These are phyloP conservation scores for Chironomus riparius DNA, from an alignment of 2,888 invertebrate genomes.

Conservation along the genomic window DNA sequence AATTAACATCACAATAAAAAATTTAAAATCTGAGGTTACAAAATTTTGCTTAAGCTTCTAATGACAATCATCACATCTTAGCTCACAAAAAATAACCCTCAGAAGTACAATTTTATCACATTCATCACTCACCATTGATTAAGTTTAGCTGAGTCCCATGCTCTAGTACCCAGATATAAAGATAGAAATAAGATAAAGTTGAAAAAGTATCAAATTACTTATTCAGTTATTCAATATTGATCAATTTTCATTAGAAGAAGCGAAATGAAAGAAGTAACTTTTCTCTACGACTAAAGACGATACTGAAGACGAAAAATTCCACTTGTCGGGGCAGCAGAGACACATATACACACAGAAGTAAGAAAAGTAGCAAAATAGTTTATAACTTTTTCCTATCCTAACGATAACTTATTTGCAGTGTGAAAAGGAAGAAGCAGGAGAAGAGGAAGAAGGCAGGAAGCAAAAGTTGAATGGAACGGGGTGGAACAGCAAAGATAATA, in stretches of 20 bases:
- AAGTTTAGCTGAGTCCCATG: too few relatives aligned
- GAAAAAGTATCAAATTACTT: constrained; percentile 23
- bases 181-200: background rate
- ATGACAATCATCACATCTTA: too few relatives aligned
- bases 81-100: too few relatives aligned
- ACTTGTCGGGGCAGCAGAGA: background rate
- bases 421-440: too few relatives aligned
- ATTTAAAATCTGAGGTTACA: too few relatives aligned
- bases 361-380: constrained; percentile 10
- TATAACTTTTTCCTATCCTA: background rate
- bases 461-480: background rate
- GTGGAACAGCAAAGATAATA: background rate
- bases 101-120: too few relatives aligned
- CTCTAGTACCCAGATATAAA: too few relatives aligned
- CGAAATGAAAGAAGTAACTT: background rate
- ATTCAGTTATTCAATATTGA: constrained; percentile 25
- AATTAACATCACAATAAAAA: too few relatives aligned
- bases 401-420: constrained; percentile 10
- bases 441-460: background rate
- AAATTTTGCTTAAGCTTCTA: too few relatives aligned
- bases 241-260: constrained; percentile 23
- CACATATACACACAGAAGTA: too few relatives aligned
- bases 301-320: background rate
- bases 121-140: too few relatives aligned
- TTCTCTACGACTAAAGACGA: background rate